These are phyloP conservation scores for Galaxea fascicularis DNA, from an alignment of 92 coral and sea anemone species.

Conservation along the genomic window DNA sequence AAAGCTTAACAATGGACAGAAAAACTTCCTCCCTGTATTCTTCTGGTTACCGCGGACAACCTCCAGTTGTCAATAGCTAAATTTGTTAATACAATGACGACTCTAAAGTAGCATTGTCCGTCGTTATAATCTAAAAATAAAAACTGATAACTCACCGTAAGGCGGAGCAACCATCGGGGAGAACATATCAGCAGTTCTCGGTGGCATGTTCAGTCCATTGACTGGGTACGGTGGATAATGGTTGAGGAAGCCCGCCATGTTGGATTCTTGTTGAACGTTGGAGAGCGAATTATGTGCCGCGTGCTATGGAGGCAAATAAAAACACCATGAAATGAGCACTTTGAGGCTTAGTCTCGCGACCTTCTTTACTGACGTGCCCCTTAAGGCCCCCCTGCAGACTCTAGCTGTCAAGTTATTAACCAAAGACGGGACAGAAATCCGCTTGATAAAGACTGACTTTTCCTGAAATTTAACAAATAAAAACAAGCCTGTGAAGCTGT, in stretches of 20 bases:
- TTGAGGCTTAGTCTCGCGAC: constrained; percentile 62
- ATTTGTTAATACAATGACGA: constrained; percentile 10
- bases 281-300: constrained; percentile 37
- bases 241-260: constrained; percentile 93
- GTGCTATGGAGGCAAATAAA: constrained; percentile 45
- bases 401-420: constrained; percentile 81
- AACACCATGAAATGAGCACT: constrained; percentile 31
- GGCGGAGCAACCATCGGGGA: constrained; percentile 86
- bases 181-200: constrained; percentile 84
- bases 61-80: constrained; percentile 14
- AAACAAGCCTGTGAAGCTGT: constrained; percentile 47
- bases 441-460: constrained; percentile 78
- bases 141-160: constrained; percentile 67
- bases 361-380: constrained; percentile 61
- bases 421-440: constrained; percentile 79
- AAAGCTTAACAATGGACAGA: background rate
- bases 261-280: constrained; percentile 35
- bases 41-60: background rate
- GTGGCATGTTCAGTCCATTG: constrained; percentile 83
- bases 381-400: constrained; percentile 83
- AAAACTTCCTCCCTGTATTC: background rate
- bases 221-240: constrained; percentile 89
- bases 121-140: constrained; percentile 21
- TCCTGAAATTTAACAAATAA: constrained; percentile 66
- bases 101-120: background rate